phyloP scores from a whole-genome alignment of 2,797 vertebrate species.

The Paedocypris micromegethes region DNA sequence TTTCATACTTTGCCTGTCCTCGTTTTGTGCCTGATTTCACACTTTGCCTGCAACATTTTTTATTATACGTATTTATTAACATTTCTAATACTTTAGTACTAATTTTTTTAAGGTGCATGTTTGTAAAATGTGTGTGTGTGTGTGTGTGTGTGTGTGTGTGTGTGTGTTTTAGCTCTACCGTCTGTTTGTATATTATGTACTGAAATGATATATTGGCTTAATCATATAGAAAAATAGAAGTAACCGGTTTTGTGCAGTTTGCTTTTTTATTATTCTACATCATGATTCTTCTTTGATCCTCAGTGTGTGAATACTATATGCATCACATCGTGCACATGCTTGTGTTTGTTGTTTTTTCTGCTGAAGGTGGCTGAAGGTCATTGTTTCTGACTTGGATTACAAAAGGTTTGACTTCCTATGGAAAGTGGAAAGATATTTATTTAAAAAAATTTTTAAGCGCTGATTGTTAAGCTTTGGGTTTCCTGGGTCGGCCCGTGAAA shows the following conservation, averaged over 20 bases:
- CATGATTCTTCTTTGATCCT: slow-evolving; percentile 75
- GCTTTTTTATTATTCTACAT: slow-evolving; percentile 71
- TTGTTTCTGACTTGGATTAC: slow-evolving; percentile 45
- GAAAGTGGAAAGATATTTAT: slow-evolving; percentile 45
- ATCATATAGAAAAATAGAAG: slow-evolving; percentile 76
- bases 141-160: not conserved
- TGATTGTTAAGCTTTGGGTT: slow-evolving; percentile 32
- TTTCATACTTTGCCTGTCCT: no score
- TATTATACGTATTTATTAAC: no score
- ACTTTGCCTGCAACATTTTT: no score
- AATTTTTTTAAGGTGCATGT: slow-evolving; percentile 17
- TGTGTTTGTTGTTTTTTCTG: slow-evolving; percentile 49
- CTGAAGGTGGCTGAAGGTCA: slow-evolving; percentile 40
- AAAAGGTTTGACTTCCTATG: slow-evolving; percentile 39
- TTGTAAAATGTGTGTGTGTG: not conserved
- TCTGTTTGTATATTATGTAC: slow-evolving; percentile 18
- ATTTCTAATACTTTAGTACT: not conserved
- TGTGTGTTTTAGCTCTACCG: slow-evolving; percentile 24
- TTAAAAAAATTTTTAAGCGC: slow-evolving; percentile 42
- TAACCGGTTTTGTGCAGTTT: slow-evolving; percentile 68
- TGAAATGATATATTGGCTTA: slow-evolving; percentile 76
- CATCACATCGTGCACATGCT: slow-evolving; percentile 24
- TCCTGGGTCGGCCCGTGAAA: slow-evolving; percentile 4
- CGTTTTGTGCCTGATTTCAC: no score
- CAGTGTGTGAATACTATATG: slow-evolving; percentile 48